Evolutionary conservation across 2,888 invertebrate genomes (phyloP), one percentile per base, ranked within the genome.

Genomic region (Smittia aterrima): DNA sequence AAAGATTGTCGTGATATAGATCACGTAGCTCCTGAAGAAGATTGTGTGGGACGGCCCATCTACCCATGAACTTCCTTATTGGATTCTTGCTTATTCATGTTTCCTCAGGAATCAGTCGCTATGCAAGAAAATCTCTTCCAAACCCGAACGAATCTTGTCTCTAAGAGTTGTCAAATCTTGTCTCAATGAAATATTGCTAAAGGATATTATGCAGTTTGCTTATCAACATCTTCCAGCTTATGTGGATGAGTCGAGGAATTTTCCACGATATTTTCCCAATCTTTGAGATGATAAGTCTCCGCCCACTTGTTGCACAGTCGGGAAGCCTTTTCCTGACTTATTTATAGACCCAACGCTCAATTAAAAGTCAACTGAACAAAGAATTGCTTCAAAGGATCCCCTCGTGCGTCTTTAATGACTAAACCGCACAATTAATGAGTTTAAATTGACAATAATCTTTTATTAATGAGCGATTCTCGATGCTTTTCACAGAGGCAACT

Each of bases 401-500:
- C 38, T 11, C 38, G 38, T 38, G 38, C 6, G 47, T n/a, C n/a
- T 47, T 16, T n/a, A n/a, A n/a, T n/a, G n/a, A n/a, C n/a, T n/a
- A n/a, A n/a, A n/a, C n/a, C n/a, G n/a, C n/a, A n/a, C 47, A 47
- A 47, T 47, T 47, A 47, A 47, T 47, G 47, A n/a, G 47, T 47
- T 47, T n/a, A 47, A 47, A 47, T 47, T 47, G 47, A 47, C 16
- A 47, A n/a, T 47, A 47, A 47, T 47, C 47, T 32, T 32, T 32
- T 32, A 32, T 32, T 32, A 32, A 32, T 32, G 32, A 32, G 32
- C 9, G 32, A 32, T n/a, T n/a, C 32, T 32, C 32, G 32, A 32
- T 32, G 32, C 32, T 3, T 3, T 9, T 32, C n/a, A 32, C 32
- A 32, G 32, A 32, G 32, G 32, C 32, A 9, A n/a, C n/a, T 32